A percentile compares a stretch with the other conserved stretches of the same genome.
These are phyloP conservation scores for Noctuana brunneofusca DNA, from an alignment of 2,888 invertebrate genomes.

Conservation along the genomic window DNA sequence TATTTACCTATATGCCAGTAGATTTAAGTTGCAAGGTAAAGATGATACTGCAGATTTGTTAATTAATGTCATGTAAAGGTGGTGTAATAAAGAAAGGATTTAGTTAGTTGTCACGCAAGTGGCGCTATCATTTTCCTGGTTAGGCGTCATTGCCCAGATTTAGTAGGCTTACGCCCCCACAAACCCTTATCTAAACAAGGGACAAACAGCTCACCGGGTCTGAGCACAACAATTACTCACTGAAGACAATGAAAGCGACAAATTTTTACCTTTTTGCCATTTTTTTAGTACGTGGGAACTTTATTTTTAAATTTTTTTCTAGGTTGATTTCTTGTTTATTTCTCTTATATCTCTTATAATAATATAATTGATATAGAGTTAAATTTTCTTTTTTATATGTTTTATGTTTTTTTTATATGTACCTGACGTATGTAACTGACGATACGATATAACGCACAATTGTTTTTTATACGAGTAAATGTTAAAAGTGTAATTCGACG, in stretches of 20 bases:
- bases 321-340: background rate
- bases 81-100: slow-evolving; percentile 32
- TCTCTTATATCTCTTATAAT: no score
- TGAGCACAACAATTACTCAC: slow-evolving; percentile 27
- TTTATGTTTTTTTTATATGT: no score
- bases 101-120: slow-evolving; percentile 25
- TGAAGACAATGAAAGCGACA: slow-evolving; percentile 30
- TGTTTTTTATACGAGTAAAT: no score
- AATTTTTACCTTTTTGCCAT: slow-evolving; percentile 18
- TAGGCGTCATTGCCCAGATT: slow-evolving; percentile 33
- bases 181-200: slow-evolving; percentile 41
- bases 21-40: no score
- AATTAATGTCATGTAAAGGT: background rate
- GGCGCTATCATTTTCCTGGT: slow-evolving; percentile 38
- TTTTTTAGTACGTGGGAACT: slow-evolving; percentile 15
- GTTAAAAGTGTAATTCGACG: no score
- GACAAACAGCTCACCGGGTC: slow-evolving; percentile 30
- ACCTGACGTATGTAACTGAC: no score
- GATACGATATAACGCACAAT: no score
- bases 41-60: background rate
- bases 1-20: no score
- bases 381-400: no score
- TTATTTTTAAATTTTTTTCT: slow-evolving; percentile 1
- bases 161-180: slow-evolving; percentile 37
- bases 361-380: no score